phyloP scores from a whole-genome alignment of 2,113 vertebrate species.

The Campylorhamphus procurvoides region DNA sequence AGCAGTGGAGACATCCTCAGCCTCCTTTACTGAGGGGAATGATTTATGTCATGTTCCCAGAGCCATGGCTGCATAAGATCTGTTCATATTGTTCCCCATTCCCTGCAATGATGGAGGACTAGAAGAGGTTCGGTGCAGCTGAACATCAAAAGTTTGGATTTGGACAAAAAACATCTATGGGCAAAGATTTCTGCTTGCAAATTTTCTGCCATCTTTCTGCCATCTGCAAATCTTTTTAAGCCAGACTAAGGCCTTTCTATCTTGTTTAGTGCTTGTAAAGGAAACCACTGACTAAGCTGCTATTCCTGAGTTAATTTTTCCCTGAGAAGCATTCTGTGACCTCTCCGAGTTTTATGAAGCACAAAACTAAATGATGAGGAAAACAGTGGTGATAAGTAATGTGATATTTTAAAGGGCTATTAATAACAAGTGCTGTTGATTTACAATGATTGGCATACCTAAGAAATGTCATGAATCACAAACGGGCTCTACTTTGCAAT shows the following conservation, averaged over 20 bases:
- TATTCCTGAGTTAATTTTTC: neutral
- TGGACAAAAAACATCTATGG: neutral
- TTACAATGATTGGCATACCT: rapidly evolving
- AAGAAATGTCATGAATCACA: neutral
- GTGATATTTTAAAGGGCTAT: neutral
- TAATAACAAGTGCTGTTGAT: neutral
- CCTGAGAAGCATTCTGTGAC: neutral
- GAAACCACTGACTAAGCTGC: neutral
- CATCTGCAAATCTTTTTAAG: neutral
- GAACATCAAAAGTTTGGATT: neutral
- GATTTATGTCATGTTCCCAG: neutral
- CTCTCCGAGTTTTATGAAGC: neutral
- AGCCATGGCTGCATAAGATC: neutral
- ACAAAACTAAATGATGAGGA: neutral
- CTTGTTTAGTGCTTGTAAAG: neutral
- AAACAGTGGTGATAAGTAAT: neutral
- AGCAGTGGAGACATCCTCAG: neutral
- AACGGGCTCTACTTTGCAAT: neutral
- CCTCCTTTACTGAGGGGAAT: neutral
- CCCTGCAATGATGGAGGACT: neutral
- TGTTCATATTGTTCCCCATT: neutral
- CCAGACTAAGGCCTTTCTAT: neutral
- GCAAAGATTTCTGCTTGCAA: neutral
- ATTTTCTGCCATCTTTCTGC: neutral
- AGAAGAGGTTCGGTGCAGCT: neutral